A percentile compares a stretch with the other conserved stretches of the same genome.
Evolutionary conservation across 2,113 vertebrate species (phyloP).

Genomic region (Scortum barcoo): DNA sequence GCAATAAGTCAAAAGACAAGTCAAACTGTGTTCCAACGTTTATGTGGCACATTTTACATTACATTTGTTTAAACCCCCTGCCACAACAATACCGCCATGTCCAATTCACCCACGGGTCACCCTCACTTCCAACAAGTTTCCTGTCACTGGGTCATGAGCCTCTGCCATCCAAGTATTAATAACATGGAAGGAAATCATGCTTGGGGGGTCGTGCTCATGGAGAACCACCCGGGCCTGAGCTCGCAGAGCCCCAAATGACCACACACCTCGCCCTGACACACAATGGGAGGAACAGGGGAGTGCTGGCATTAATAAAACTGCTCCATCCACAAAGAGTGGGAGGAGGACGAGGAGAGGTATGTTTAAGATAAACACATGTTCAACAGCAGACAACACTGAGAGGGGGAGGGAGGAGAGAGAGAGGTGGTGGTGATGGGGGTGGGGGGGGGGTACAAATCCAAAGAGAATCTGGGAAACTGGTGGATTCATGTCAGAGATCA

Average conservation of each 20-base stretch:
- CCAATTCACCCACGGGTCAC: conserved; percentile 33
- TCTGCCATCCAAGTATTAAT: conserved; percentile 27
- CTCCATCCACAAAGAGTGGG: conserved; percentile 55
- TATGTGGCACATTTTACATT: not conserved
- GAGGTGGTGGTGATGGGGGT: too few species aligned
- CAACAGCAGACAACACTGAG: conserved; percentile 38
- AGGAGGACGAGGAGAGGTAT: conserved; percentile 58
- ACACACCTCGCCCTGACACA: conserved; percentile 54
- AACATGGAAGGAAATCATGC: conserved; percentile 42
- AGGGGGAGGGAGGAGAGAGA: not conserved
- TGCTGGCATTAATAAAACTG: conserved; percentile 56
- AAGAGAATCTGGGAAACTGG: conserved; percentile 26
- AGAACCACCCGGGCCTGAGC: conserved; percentile 25
- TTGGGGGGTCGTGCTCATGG: conserved; percentile 22
- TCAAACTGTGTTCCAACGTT: not conserved
- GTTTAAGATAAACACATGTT: conserved; percentile 78
- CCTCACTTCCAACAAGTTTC: conserved; percentile 27
- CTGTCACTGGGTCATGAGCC: conserved; percentile 31
- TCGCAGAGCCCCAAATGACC: conserved; percentile 34
- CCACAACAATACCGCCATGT: not conserved
- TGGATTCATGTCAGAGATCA: conserved; percentile 9
- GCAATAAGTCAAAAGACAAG: conserved; percentile 10
- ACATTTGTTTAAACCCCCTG: conserved; percentile 5
- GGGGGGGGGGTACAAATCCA: not conserved
- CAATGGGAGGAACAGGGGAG: conserved; percentile 60